Conservation (phyloP, 1,140 invertebrate species). For the Spodoptera litura region DNA sequence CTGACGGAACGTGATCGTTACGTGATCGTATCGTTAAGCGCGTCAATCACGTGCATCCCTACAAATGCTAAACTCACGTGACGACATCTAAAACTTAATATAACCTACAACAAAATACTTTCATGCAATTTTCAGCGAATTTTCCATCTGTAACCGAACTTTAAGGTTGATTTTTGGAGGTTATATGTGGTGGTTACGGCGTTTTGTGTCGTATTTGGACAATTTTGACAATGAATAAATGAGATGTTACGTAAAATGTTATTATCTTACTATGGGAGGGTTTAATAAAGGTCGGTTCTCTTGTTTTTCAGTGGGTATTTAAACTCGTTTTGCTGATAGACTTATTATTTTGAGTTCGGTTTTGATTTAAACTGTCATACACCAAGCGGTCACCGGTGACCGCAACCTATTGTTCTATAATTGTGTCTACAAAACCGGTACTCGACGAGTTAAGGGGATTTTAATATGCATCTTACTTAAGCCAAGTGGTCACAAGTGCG, state of each 20-base stretch:
- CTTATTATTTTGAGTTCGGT: too few species aligned
- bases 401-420: too few species aligned
- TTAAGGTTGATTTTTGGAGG: neutral
- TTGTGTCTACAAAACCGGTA: too few species aligned
- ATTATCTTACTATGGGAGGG: conserved; percentile 1
- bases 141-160: neutral
- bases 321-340: too few species aligned
- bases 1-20: conserved; percentile 17
- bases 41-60: conserved; percentile 1
- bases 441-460: too few species aligned
- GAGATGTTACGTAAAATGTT: conserved; percentile 18
- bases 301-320: neutral
- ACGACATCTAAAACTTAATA: conserved; percentile 19
- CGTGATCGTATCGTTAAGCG: neutral
- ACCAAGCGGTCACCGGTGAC: too few species aligned
- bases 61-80: conserved; percentile 22
- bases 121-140: neutral
- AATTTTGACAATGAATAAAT: conserved; percentile 30
- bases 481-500: too few species aligned
- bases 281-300: neutral
- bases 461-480: too few species aligned
- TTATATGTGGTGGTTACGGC: neutral
- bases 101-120: neutral
- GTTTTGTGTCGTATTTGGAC: neutral
- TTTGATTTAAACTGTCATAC: too few species aligned